phyloP scores from a whole-genome alignment of 2,113 vertebrate genomes.

The Natator depressus region DNA sequence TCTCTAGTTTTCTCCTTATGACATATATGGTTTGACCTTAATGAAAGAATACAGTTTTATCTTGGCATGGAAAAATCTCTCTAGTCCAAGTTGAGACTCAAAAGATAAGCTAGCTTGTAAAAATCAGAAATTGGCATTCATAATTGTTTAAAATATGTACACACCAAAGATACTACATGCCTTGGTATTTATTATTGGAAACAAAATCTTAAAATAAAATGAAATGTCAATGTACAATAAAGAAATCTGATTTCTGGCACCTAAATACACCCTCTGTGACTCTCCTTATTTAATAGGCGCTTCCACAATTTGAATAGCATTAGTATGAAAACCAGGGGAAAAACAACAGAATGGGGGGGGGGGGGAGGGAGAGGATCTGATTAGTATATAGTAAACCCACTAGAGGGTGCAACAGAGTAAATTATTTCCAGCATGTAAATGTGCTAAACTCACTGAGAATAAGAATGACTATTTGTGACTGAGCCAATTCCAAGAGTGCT shows the following conservation, averaged over 20 bases:
- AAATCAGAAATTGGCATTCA: not conserved
- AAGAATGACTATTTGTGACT: slow-evolving; percentile 57
- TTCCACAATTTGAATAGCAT: not conserved
- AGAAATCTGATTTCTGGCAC: slow-evolving; percentile 33
- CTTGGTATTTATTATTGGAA: not conserved
- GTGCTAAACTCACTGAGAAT: slow-evolving; percentile 58
- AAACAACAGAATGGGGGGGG: not conserved
- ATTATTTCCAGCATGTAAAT: slow-evolving; percentile 69
- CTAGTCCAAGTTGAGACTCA: not conserved
- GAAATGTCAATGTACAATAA: slow-evolving; percentile 31
- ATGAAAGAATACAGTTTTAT: slow-evolving; percentile 40
- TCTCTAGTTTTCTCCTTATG: slow-evolving; percentile 38
- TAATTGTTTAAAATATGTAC: not conserved
- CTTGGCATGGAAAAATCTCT: slow-evolving; percentile 33
- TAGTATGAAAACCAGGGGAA: not conserved
- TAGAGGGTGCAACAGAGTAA: slow-evolving; percentile 79
- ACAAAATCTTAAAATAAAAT: not conserved
- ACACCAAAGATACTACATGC: rapidly evolving
- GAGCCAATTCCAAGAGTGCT: slow-evolving; percentile 57
- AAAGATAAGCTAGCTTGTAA: not conserved
- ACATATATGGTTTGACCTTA: slow-evolving; percentile 31
- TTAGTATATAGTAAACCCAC: slow-evolving; percentile 62
- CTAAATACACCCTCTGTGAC: slow-evolving; percentile 15
- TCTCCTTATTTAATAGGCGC: slow-evolving; percentile 13
- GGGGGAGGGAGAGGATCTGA: not conserved